Percentiles rank a stretch among this genome's conserved stretches.
Conservation (phyloP, 2,888 invertebrate genomes). For the Melangyna quadrimaculata region DNA sequence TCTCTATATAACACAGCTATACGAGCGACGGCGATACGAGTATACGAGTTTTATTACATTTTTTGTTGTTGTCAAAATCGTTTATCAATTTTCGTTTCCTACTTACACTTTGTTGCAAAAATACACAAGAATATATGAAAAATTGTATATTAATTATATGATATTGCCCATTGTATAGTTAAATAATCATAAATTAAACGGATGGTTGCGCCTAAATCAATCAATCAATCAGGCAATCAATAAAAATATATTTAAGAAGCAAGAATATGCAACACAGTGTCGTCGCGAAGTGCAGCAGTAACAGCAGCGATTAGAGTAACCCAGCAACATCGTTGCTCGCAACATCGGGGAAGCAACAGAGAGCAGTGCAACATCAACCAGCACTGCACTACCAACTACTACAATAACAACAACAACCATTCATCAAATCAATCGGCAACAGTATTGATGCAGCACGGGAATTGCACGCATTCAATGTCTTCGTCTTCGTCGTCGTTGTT, state of each 20-base stretch:
- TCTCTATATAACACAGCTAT: constrained; percentile 58
- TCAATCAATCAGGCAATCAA: constrained; percentile 37
- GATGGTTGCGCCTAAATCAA: constrained; percentile 67
- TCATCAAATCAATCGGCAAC: constrained; percentile 72
- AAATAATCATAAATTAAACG: constrained; percentile 49
- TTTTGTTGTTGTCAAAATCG: constrained; percentile 11
- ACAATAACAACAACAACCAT: constrained; percentile 52
- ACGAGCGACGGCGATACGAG: constrained; percentile 71
- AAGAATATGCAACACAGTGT: constrained; percentile 68
- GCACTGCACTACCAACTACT: constrained; percentile 11
- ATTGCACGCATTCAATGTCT: constrained; percentile 71
- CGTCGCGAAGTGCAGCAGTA: constrained; percentile 60
- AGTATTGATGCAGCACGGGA: constrained; percentile 72
- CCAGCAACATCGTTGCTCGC: constrained; percentile 31
- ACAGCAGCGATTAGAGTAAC: constrained; percentile 33
- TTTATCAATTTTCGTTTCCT: constrained; percentile 13
- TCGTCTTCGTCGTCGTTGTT: constrained; percentile 59
- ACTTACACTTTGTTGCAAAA: constrained; percentile 28
- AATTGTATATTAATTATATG: constrained; percentile 58
- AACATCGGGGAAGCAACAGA: constrained; percentile 56
- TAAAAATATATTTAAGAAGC: constrained; percentile 45
- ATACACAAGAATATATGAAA: constrained; percentile 27
- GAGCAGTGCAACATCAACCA: constrained; percentile 64
- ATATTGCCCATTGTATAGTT: constrained; percentile 70
- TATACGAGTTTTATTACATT: constrained; percentile 46